Evolutionary conservation across 2,113 vertebrate genomes (phyloP).

Genomic region (Oreochromis spilurus): DNA sequence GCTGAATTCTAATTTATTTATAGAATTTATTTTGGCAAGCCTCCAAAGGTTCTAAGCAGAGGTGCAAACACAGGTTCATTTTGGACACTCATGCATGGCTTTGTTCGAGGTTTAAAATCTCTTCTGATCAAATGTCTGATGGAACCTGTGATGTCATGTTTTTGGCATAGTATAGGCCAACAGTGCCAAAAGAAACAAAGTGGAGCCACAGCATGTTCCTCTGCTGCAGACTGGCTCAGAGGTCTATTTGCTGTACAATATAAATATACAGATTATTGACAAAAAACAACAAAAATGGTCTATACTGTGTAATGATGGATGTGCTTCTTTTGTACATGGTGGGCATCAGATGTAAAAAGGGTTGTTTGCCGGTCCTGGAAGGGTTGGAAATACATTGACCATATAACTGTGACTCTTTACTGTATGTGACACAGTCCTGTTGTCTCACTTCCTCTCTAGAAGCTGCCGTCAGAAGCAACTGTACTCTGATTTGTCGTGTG

Average conservation of each 20-base stretch:
- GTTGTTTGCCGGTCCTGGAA: not conserved
- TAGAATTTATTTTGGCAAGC: not conserved
- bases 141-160: not conserved
- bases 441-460: not conserved
- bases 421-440: not conserved
- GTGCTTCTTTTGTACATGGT: not conserved
- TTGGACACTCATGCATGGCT: not conserved
- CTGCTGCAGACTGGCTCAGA: not conserved
- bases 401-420: not conserved
- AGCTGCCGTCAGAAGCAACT: not conserved
- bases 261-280: not conserved
- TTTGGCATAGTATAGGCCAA: not conserved
- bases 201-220: not conserved
- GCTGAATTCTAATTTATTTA: too few species aligned
- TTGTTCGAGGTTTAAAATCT: not conserved
- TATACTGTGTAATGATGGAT: not conserved
- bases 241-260: conserved; percentile 1
- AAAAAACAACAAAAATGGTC: not conserved
- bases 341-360: not conserved
- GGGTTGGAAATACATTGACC: not conserved
- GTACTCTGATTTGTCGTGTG: not conserved
- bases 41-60: not conserved
- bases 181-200: not conserved
- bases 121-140: not conserved
- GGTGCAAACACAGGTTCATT: not conserved